Evolutionary conservation across 2,888 invertebrate genomes (phyloP), one percentile per base, ranked within the genome.

Genomic region (Mythimna albipuncta): DNA sequence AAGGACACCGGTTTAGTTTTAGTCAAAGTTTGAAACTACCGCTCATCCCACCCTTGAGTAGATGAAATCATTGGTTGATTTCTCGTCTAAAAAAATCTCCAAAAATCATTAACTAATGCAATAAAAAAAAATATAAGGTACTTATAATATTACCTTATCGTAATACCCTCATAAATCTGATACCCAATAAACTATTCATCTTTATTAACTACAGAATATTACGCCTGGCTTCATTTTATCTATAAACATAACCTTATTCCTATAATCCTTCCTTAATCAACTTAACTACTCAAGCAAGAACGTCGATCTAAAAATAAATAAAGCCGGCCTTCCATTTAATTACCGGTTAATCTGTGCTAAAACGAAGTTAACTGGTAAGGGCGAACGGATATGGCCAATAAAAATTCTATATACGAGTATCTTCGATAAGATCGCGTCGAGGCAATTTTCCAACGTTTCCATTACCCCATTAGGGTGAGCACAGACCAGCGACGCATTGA

Each of bases 391-490:
- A 77, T 80, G 72, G 64, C 62, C 72, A 73, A 80, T 86, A 75
- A 86, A 86, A 82, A 77, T 44, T 75, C 72, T 77, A 82, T 75
- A 79, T 70, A 47, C 47, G 47, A 47, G 47, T 47, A 82, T 79
- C 75, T 69, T 54, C 68, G 78, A 83, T 81, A 83, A 83, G 59
- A 73, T 69, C 62, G 67, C 50, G 55, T 55, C 32, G 44, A 72
- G 67, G 83, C 81, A 87, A 88, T 87, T 87, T 88, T 80, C 82
- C 79, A 67, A 68, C 71, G 78, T 78, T 84, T 82, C 67, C 73
- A 77, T 79, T 83, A 77, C 59, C 75, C 70, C 64, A 78, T 84
- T 84, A 83, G 77, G 72, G 65, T 13, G 21, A 41, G 66, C 41
- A 65, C 79, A 76, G 65, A 70, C 58, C 73, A 70, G 77, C 65